Conservation (phyloP, 2,113 vertebrate genomes). For the Coryphaenoides rupestris region DNA sequence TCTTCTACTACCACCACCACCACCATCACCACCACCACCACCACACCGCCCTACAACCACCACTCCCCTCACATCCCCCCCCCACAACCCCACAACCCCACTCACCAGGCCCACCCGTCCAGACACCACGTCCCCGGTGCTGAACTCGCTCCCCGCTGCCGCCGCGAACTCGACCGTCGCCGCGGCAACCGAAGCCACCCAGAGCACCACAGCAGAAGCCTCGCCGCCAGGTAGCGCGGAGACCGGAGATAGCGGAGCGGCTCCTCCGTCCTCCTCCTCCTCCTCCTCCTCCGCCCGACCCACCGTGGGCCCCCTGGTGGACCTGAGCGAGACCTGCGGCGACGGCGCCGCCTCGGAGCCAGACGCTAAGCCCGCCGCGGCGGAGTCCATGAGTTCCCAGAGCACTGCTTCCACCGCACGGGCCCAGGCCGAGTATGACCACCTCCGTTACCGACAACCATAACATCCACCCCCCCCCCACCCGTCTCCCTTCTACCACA, state of each 20-base stretch:
- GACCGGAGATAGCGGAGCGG: too few relatives aligned
- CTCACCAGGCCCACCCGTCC: slow-evolving; percentile 85
- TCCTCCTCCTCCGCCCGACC: slow-evolving; percentile 55
- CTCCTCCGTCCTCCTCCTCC: slow-evolving; percentile 25
- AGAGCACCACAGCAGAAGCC: too few relatives aligned
- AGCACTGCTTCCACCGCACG: slow-evolving; percentile 79
- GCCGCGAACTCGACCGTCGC: slow-evolving; percentile 19
- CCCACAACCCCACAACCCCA: slow-evolving; percentile 45
- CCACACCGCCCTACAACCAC: slow-evolving; percentile 7
- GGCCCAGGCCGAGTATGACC: slow-evolving; percentile 92
- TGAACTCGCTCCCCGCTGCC: slow-evolving; percentile 78
- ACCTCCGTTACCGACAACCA: slow-evolving; percentile 40
- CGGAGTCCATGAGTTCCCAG: slow-evolving; percentile 84
- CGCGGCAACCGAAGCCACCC: too few relatives aligned
- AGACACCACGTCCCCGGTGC: slow-evolving; percentile 82
- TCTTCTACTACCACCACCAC: slow-evolving; percentile 10
- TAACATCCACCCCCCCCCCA: background rate
- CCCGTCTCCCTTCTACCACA: background rate
- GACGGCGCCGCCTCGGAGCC: slow-evolving; percentile 55
- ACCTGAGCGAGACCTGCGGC: slow-evolving; percentile 83
- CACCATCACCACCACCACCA: slow-evolving; percentile 15
- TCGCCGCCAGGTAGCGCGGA: too few relatives aligned
- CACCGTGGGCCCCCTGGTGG: slow-evolving; percentile 85
- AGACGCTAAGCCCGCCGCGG: slow-evolving; percentile 76
- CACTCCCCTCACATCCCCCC: slow-evolving; percentile 26